These are phyloP conservation scores for Drosophila carrolli DNA, from an alignment of 1,140 invertebrate species.

Conservation along the genomic window DNA sequence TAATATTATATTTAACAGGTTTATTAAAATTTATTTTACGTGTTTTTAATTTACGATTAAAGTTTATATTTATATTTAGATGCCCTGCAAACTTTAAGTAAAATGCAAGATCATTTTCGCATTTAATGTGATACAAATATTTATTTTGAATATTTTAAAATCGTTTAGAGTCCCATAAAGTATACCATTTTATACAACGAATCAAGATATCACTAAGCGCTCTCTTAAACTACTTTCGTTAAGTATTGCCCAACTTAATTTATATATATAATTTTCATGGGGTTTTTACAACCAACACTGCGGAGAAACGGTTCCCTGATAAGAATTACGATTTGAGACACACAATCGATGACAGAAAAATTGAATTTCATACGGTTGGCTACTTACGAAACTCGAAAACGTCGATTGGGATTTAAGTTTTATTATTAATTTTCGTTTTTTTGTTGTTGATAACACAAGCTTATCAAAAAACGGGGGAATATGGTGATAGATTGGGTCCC, in stretches of 20 bases:
- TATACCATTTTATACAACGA: not conserved
- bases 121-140: not conserved
- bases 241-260: slow-evolving; percentile 5
- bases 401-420: slow-evolving; percentile 26
- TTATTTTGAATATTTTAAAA: not conserved
- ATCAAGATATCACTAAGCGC: not conserved
- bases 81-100: no score
- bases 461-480: slow-evolving; percentile 6
- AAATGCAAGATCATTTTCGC: not conserved
- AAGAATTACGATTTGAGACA: slow-evolving; percentile 14
- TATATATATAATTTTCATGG: not conserved
- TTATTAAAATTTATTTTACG: no score
- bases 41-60: no score
- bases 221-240: not conserved
- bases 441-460: slow-evolving; percentile 14
- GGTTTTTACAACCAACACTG: slow-evolving; percentile 8
- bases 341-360: slow-evolving; percentile 18
- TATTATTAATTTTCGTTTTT: slow-evolving; percentile 23
- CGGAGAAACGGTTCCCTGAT: slow-evolving; percentile 10
- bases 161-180: no score
- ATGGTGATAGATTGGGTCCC: slow-evolving; percentile 15
- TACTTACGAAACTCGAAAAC: slow-evolving; percentile 36
- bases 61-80: not conserved
- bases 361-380: slow-evolving; percentile 5
- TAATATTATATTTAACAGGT: no score